Conservation (phyloP, 2,888 invertebrate genomes). For the Hydriomena furcata region DNA sequence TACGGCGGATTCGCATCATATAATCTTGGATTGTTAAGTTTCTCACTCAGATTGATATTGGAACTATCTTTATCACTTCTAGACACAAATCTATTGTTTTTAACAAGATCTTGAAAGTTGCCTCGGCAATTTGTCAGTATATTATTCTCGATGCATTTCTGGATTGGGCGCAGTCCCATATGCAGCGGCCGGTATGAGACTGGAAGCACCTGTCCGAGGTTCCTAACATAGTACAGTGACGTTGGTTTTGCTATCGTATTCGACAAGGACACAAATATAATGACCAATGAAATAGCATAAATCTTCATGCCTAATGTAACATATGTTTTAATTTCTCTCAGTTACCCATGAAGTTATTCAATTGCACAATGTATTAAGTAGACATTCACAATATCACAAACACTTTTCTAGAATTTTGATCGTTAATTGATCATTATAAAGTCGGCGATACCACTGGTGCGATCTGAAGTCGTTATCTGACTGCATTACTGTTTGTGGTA, state of each 20-base stretch:
- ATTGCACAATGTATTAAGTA: background rate
- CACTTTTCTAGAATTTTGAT: constrained; percentile 6
- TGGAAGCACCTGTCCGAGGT: background rate
- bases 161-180: background rate
- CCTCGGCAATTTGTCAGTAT: background rate
- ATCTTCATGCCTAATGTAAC: constrained; percentile 14
- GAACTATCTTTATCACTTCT: background rate
- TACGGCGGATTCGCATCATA: background rate
- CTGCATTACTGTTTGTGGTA: constrained; percentile 30
- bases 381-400: constrained; percentile 6
- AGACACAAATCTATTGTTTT: background rate
- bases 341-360: background rate
- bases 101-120: background rate
- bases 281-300: background rate
- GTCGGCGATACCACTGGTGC: constrained; percentile 20
- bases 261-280: constrained; percentile 1
- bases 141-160: constrained; percentile 4
- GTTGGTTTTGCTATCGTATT: background rate
- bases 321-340: background rate
- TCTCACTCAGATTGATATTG: constrained; percentile 1
- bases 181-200: background rate
- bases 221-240: background rate
- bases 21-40: constrained; percentile 1
- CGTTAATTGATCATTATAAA: constrained; percentile 3
- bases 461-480: constrained; percentile 35